Percentiles rank a stretch among this genome's conserved stretches.
These are phyloP conservation scores for Netelia melanura DNA, from an alignment of 2,888 invertebrate genomes.

Conservation along the genomic window DNA sequence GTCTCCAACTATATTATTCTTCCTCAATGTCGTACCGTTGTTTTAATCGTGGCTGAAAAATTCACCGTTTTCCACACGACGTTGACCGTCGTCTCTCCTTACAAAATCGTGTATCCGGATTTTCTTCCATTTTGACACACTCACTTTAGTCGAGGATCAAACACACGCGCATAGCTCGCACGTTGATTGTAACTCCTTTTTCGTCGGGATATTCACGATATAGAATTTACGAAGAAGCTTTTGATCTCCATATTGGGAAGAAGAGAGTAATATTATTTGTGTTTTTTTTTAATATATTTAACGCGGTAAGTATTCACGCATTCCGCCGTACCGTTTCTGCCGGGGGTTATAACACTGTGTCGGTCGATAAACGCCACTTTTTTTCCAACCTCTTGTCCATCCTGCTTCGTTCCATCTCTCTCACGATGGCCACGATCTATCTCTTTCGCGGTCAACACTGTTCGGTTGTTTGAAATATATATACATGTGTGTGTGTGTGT, in stretches of 20 bases:
- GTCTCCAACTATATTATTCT: not conserved
- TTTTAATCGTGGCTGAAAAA: not conserved
- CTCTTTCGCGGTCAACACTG: not conserved
- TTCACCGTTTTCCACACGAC: slow-evolving; percentile 14
- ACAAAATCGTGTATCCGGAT: slow-evolving; percentile 7
- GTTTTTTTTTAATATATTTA: not conserved
- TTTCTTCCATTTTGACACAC: slow-evolving; percentile 22
- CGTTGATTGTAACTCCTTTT: not conserved
- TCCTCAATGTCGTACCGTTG: not conserved
- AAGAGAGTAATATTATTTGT: too few species aligned
- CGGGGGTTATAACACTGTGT: slow-evolving; percentile 21
- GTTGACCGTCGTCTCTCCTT: slow-evolving; percentile 3
- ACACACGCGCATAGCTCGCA: not conserved
- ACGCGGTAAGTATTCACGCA: not conserved
- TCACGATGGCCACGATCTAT: not conserved
- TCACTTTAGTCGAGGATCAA: slow-evolving; percentile 1
- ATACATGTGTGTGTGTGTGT: too few species aligned
- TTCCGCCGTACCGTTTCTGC: not conserved
- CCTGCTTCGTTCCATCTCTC: slow-evolving; percentile 9
- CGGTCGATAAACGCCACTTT: slow-evolving; percentile 20
- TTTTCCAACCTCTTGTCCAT: slow-evolving; percentile 20
- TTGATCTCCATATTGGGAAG: too few species aligned
- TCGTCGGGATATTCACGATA: too few species aligned
- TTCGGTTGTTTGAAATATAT: not conserved
- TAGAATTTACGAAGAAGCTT: too few species aligned